Base-by-base conservation (phyloP, 2,797 vertebrate genomes). In the Mus spretus region DNA sequence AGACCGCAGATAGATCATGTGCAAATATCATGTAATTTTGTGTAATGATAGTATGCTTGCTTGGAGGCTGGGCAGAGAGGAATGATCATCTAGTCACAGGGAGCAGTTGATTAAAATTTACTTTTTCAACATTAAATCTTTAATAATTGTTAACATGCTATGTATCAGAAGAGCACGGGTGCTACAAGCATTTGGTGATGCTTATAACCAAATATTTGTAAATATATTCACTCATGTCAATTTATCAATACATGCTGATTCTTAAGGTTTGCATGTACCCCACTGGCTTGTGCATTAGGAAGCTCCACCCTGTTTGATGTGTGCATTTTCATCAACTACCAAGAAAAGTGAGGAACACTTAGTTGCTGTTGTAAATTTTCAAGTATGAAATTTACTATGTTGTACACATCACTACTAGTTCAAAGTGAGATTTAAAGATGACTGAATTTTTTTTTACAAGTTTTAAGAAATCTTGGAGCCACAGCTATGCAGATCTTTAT, bases 91-190 rank as follows among this genome's bases (percentile, higher is more conserved):
- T 20, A 77, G 65, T 34, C 53, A 67, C 10, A 31, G 67, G 13
- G 47, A 44, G 15, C 44, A 50, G 22, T 79, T 20, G 72, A 63
- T 67, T 34, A 65, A 81, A 95, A 57, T 55, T 89, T 57, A 75
- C 40, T 31, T 37, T 90, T 89, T 59, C 57, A 84, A 13, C 53
- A 47, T n/a, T 79, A 89, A 57, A n/a, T 92, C 67, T 96, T 97
- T 15, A 14, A 15, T 92, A 83, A 55, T 74, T 95, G 91, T 92
- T 59, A 74, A 79, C 67, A 89, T 15, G 86, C 34, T 70, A 65
- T 14, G 34, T 91, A 24, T 97, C 88, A 89, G 50, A 19, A 86
- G 34, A 40, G 31, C 24, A 31, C 20, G 89, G 77, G 57, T 37
- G 7, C 67, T 20, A 20, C 67, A 72, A 72, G 17, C 74, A 70